phyloP scores from a whole-genome alignment of 2,113 vertebrate species.

The Micronycteris hirsuta region DNA sequence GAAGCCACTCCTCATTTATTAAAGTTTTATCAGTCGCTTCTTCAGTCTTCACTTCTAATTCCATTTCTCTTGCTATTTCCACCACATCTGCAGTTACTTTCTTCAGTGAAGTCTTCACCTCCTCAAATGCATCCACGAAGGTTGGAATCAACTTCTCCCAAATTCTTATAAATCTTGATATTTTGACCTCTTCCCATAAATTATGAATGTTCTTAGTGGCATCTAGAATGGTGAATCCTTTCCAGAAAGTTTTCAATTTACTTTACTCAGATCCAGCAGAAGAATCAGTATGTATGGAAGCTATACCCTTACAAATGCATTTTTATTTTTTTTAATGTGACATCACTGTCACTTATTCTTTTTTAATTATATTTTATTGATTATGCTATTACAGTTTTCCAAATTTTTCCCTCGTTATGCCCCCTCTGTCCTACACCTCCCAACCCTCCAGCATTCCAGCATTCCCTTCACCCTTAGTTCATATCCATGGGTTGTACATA shows the following conservation, averaged over 20 bases:
- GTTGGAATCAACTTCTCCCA: not conserved
- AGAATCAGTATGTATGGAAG: not conserved
- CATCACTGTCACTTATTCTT: no score
- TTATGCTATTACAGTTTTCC: no score
- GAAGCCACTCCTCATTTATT: not conserved
- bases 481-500: no score
- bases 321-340: not conserved
- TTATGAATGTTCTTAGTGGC: not conserved
- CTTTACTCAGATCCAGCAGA: not conserved
- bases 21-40: not conserved
- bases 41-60: not conserved
- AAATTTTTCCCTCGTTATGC: no score
- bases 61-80: not conserved
- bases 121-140: not conserved
- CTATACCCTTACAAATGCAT: not conserved
- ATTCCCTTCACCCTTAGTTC: no score
- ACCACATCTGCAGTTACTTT: not conserved
- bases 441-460: no score
- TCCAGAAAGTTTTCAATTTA: not conserved
- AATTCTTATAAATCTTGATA: not conserved
- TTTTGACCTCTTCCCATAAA: not conserved
- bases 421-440: no score
- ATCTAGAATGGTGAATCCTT: not conserved
- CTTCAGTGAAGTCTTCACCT: not conserved
- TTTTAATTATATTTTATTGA: no score